Evolutionary conservation across 2,113 vertebrate genomes (phyloP), one percentile per base, ranked within the genome.

Genomic region (Equus quagga): DNA sequence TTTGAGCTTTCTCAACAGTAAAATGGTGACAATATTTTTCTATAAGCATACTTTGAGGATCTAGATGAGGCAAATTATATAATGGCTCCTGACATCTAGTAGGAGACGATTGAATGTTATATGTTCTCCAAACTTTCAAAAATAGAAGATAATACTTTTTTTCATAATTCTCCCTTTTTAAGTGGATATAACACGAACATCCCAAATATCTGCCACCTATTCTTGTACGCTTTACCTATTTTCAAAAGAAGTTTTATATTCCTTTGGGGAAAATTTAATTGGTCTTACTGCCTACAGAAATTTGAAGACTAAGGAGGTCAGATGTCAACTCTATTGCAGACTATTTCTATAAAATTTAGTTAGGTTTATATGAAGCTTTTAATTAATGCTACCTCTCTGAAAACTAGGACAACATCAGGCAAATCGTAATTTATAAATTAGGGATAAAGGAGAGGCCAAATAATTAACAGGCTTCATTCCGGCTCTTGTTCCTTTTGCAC

Each of bases 371-470:
- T 54, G 9, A 2, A 51, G 6, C 1, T 82, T 95, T 90, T 90
- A 87, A 65, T 49, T 89, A 91, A 69, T 23, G 12, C 19, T 51
- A 51, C 15, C 6, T 91, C 80, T 84, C 15, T 58, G 13, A 82
- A 94, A 78, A 54, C 58, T 62, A 80, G 54, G 44, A 23, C 26
- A 87, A 14, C 44, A 60, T 54, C n/a, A 64, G 2, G 21, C 9
- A 93, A 81, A 83, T 79, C 12, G 75, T 79, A 93, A 86, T 75
- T 89, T 96, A 96, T 91, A 83, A 72, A 78, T 89, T 82, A 91
- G 36, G 21, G 56, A 2, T 82, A 36, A 8, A 6, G 6, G 4
- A 90, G 87, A 97, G 49, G 0, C 17, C 73, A 95, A 81, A 78
- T 60, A 75, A 80, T 92, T 87, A 90, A 80, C 78, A 11, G 46